Base-by-base conservation (phyloP, 2,113 vertebrate species). In the human region DNA sequence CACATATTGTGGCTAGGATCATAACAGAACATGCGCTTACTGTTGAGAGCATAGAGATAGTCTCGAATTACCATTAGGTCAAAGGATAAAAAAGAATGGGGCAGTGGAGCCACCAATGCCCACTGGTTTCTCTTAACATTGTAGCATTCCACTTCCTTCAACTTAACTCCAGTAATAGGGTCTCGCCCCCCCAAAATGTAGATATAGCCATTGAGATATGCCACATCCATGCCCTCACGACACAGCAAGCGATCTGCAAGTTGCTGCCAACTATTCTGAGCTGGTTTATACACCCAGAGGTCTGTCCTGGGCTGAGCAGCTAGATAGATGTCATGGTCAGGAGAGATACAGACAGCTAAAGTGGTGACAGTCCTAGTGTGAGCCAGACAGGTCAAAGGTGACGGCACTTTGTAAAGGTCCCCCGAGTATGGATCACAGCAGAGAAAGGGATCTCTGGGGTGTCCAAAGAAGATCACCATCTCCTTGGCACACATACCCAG, bases 121-220 rank as follows among this genome's bases (percentile, higher is more conserved):
- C 99, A 99, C 98, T 99, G 99, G 91, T 99, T 99, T 93, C 99
- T 99, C 97, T 99, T 99, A 91, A 99, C 97, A 78, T 98, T 99
- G 97, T 99, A 99, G 89, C 99, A 99, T 96, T 99, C 99, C 0
- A 99, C 99, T 82, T 99, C 99, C 93, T 99, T 99, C 32, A 99
- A 94, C 59, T 99, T 98, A 78, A 98, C 96, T 27, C 99, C 99
- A 0, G 99, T 99, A 25, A 99, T 98, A 0, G 99, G 98, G 93
- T 99, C 99, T 25, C 98, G 98, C 12, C 99, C 99, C 13, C 99
- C 99, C 38, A 99, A 93, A 59, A 99, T 98, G 90, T 99, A 99
- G 38, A 99, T 98, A 3, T 99, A 98, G 27, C 99, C 99, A 5
- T 98, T 99, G 64, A 99, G 99, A 95, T 99, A 99, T 32, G 99